Conservation (phyloP, 2,113 vertebrate species). For the Tyto alba region DNA sequence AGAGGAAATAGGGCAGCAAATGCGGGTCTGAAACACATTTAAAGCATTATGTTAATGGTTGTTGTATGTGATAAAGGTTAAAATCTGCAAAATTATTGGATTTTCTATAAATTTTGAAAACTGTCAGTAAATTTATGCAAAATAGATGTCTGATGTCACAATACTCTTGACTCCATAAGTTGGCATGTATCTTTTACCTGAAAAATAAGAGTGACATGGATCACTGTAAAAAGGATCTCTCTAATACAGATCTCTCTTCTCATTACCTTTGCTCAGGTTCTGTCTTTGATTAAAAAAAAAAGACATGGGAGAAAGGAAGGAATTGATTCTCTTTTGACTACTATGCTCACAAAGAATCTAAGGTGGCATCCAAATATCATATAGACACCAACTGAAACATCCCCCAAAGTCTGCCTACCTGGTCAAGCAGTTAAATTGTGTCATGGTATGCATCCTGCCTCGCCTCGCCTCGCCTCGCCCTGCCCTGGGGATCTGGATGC, state of each 20-base stretch:
- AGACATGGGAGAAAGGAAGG: not conserved
- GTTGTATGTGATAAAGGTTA: not conserved
- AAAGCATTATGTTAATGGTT: not conserved
- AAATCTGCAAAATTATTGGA: not conserved
- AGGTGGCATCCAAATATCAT: not conserved
- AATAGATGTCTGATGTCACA: not conserved
- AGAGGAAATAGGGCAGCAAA: not conserved
- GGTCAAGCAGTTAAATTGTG: not conserved
- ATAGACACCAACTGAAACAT: not conserved
- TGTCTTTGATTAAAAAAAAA: not conserved
- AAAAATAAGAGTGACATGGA: not conserved
- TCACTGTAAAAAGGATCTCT: not conserved
- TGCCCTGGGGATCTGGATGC: not conserved
- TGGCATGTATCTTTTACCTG: not conserved
- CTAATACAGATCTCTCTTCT: not conserved
- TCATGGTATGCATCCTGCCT: accelerated
- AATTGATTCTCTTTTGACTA: not conserved
- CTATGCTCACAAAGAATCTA: not conserved
- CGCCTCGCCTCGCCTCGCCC: too few species aligned
- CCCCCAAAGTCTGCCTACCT: not conserved
- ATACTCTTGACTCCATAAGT: not conserved
- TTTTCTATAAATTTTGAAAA: not conserved
- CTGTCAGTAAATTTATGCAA: not conserved
- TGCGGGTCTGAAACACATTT: not conserved
- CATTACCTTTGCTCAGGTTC: not conserved